These are phyloP conservation scores for Torymus tubicola DNA, from an alignment of 2,888 invertebrate species.

Conservation along the genomic window DNA sequence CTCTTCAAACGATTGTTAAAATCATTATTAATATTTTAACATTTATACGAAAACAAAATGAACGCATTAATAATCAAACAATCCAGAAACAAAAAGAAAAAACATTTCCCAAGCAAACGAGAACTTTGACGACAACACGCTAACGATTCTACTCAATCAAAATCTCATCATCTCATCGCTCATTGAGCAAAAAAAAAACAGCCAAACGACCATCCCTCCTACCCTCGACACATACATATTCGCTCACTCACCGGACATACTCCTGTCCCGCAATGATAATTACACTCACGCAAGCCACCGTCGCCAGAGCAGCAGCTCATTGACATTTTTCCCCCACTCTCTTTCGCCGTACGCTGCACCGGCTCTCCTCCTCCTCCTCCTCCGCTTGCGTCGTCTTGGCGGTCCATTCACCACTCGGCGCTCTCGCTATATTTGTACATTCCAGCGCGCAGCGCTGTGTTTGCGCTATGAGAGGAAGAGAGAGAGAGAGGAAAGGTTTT, in stretches of 20 bases:
- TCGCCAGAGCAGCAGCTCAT: conserved; percentile 55
- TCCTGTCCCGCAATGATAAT: conserved; percentile 69
- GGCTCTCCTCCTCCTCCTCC: conserved; percentile 45
- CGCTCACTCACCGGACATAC: background rate
- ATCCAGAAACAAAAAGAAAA: no score
- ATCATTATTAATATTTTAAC: no score
- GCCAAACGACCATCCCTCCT: no score
- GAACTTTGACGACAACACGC: no score
- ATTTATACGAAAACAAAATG: no score
- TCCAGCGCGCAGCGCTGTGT: conserved; percentile 61
- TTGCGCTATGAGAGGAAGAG: conserved; percentile 27
- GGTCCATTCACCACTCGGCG: conserved; percentile 71
- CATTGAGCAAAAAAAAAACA: no score
- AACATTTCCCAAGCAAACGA: no score
- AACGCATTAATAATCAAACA: no score
- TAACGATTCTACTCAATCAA: no score
- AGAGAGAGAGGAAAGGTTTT: conserved; percentile 39
- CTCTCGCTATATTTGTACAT: conserved; percentile 69
- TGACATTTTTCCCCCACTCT: conserved; percentile 60
- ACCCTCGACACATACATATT: no score
- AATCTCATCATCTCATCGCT: no score
- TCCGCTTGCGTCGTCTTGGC: conserved; percentile 57
- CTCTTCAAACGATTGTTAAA: no score
- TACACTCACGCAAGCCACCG: conserved; percentile 68
- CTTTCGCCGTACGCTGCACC: background rate